Percentiles rank a stretch among this genome's conserved stretches.
phyloP scores from a whole-genome alignment of 2,797 vertebrate genomes.

The Atherinosoma microstoma region DNA sequence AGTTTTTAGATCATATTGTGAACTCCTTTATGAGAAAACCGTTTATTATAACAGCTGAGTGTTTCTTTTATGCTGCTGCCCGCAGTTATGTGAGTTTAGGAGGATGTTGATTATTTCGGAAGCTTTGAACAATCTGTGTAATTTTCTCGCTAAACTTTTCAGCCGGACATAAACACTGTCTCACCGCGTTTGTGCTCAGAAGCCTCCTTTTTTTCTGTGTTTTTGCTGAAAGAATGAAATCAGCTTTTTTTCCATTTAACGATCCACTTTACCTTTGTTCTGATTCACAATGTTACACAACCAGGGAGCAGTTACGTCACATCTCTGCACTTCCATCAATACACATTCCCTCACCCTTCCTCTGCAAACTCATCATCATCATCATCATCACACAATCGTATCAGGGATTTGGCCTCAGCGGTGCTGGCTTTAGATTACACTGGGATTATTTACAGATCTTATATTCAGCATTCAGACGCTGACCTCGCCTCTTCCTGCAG shows the following conservation, averaged over 20 bases:
- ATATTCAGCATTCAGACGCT: background rate
- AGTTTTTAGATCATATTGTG: too few species aligned
- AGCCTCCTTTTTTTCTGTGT: too few species aligned
- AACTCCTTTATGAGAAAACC: too few species aligned
- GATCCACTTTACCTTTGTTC: background rate
- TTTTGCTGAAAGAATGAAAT: too few species aligned
- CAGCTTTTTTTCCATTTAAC: background rate
- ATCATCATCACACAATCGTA: background rate
- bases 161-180: too few species aligned
- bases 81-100: too few species aligned
- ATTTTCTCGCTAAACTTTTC: too few species aligned
- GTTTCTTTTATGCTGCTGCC: too few species aligned
- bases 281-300: slow-evolving; percentile 3
- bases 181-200: too few species aligned
- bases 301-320: slow-evolving; percentile 14
- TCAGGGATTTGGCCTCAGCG: slow-evolving; percentile 1
- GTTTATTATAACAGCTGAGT: too few species aligned
- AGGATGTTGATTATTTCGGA: too few species aligned
- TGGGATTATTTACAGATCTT: background rate
- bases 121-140: too few species aligned
- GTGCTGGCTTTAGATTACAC: background rate
- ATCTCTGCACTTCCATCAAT: background rate
- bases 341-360: background rate
- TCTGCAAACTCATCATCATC: background rate
- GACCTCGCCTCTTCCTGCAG: background rate